Evolutionary conservation across 2,888 invertebrate genomes (phyloP).

Genomic region (Callinectes sapidus): DNA sequence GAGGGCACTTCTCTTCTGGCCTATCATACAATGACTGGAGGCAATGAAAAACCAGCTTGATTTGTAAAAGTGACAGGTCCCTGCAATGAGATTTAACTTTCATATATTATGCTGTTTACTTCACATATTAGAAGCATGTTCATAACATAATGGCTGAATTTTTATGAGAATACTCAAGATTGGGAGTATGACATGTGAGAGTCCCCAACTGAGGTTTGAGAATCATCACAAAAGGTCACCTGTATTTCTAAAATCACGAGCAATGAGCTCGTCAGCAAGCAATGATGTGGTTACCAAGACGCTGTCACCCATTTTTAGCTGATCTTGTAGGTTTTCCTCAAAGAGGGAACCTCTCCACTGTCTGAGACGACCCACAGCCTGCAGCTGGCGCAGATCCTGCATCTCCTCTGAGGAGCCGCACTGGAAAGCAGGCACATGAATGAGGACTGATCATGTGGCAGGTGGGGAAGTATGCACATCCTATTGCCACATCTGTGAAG

Average conservation of each 20-base stretch:
- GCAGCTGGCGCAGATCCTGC: not conserved
- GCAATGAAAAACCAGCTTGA: conserved; percentile 33
- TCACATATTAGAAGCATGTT: not conserved
- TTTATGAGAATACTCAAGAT: not conserved
- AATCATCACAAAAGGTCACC: not conserved
- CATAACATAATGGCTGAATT: not conserved
- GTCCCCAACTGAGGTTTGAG: not conserved
- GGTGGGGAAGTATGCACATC: not conserved
- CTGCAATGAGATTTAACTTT: not conserved
- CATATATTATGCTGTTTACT: not conserved
- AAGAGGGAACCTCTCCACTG: not conserved
- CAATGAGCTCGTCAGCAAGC: conserved; percentile 1
- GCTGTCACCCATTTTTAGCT: not conserved
- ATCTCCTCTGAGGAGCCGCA: not conserved
- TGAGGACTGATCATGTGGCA: not conserved
- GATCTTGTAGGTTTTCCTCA: not conserved
- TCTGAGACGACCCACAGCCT: not conserved
- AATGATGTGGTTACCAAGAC: not conserved
- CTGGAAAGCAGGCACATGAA: not conserved
- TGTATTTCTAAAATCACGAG: not conserved
- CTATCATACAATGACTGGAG: conserved; percentile 29
- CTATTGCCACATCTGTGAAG: not conserved
- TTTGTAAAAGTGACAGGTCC: conserved; percentile 48
- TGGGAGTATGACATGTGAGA: not conserved
- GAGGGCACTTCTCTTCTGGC: conserved; percentile 40